phyloP scores from a whole-genome alignment of 92 coral and sea anemone genomes.

The Parazoanthus atlanticus region DNA sequence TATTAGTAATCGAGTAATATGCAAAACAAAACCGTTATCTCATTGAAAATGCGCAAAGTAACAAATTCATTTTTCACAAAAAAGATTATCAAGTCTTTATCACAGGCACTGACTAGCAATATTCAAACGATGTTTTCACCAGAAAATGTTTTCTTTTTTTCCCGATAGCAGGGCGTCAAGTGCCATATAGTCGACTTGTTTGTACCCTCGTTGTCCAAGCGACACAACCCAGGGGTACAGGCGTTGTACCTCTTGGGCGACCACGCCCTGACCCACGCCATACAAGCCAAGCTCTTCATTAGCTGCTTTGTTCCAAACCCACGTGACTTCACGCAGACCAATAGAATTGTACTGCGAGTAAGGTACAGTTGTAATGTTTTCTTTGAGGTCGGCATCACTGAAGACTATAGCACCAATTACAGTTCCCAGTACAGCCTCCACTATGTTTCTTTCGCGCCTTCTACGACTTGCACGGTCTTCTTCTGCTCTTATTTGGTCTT shows the following conservation, averaged over 20 bases:
- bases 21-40: too few relatives aligned
- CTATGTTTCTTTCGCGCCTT: background rate
- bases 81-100: too few relatives aligned
- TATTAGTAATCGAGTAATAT: too few relatives aligned
- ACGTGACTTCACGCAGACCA: conserved; percentile 62
- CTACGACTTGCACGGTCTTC: background rate
- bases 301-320: conserved; percentile 70
- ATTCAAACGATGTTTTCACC: too few relatives aligned
- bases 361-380: conserved; percentile 50
- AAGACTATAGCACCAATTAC: background rate
- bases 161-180: conserved; percentile 7
- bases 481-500: background rate
- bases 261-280: conserved; percentile 57
- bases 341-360: conserved; percentile 52
- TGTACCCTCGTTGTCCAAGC: conserved; percentile 49
- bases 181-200: conserved; percentile 48
- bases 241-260: conserved; percentile 70
- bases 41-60: too few relatives aligned
- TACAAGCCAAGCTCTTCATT: conserved; percentile 47
- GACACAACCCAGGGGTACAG: conserved; percentile 63
- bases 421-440: background rate
- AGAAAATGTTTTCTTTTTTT: background rate
- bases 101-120: too few relatives aligned
- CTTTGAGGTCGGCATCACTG: conserved; percentile 59
- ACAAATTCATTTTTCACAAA: too few relatives aligned